Evolutionary conservation across 1,140 invertebrate genomes (phyloP), one percentile per base, ranked within the genome.

Genomic region (Drosophila lacteicornis): DNA sequence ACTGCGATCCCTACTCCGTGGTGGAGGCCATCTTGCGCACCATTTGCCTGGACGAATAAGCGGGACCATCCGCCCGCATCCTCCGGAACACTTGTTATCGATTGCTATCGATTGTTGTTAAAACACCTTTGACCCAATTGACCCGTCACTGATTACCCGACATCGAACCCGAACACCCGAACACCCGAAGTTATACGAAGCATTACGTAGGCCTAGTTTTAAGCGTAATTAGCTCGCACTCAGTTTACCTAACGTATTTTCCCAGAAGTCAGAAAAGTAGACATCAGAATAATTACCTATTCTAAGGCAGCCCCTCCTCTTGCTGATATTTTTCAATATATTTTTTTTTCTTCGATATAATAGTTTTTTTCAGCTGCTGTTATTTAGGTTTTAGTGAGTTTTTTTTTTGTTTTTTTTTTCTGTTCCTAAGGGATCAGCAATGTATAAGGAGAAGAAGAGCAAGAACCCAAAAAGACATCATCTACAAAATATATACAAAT

Each of bases 1-100:
- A 97, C 91, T 97, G 96, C 92, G 97, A 98, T 94, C 97, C 97
- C 0, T 98, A 98, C 92, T 92, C 93, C 22, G 96, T 96, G 30
- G 93, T 94, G 6, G 95, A 96, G 91, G 94, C 95, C 61, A 93
- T 96, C 25, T 94, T 96, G 38, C 93, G 95, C 60, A 96, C 96
- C 36, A 94, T 95, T 51, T 95, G 95, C 85, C 93, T 96, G 40
- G 94, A 95, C 78, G 95, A 96, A 93, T 94, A 93, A 75, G 50
- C 4, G 36, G 6, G 3, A n/a, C 4, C 22, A 25, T n/a, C 3
- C n/a, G 47, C 15, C 11, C 7, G 6, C 17, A 38, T 42, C 45
- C 36, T 53, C 17, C 65, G 30, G 25, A 25, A 46, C 27, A 63
- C 36, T 58, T 74, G 70, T 74, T 74, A 74, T 73, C 40, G 67